Conservation (phyloP, 92 coral and sea anemone species). For the Zoanthus sansibaricus region DNA sequence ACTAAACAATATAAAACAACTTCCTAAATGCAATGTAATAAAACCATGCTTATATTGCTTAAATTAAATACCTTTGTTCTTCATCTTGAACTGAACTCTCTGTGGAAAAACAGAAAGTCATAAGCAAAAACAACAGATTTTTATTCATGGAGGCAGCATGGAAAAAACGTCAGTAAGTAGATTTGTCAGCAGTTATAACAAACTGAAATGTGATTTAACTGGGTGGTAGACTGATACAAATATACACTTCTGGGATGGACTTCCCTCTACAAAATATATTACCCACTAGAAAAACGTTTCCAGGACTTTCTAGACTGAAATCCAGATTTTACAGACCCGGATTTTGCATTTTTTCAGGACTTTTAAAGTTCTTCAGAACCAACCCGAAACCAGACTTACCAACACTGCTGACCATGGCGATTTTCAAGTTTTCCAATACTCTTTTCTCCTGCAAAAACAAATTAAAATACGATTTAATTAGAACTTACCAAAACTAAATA, state of each 20-base stretch:
- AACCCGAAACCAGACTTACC: neutral
- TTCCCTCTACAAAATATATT: too few relatives aligned
- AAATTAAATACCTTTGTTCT: slow-evolving; percentile 35
- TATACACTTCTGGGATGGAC: too few relatives aligned
- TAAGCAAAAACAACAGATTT: neutral
- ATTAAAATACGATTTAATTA: neutral
- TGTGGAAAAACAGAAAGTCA: neutral
- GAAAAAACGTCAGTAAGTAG: too few relatives aligned
- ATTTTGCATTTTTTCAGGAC: neutral
- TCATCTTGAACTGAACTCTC: slow-evolving; percentile 41
- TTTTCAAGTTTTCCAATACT: neutral
- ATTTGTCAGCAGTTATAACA: too few relatives aligned
- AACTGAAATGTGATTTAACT: too few relatives aligned
- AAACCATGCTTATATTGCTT: neutral
- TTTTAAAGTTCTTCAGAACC: neutral
- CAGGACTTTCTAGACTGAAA: too few relatives aligned
- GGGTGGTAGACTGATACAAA: too few relatives aligned
- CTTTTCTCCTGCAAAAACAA: slow-evolving; percentile 48
- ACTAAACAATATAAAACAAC: neutral
- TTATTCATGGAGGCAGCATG: neutral
- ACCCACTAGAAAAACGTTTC: too few relatives aligned
- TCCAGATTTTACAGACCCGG: neutral
- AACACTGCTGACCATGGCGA: slow-evolving; percentile 19
- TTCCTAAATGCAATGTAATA: neutral
- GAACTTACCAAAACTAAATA: neutral